Percentiles rank a stretch among this genome's conserved stretches.
Evolutionary conservation across 2,888 invertebrate genomes (phyloP).

Genomic region (Spisula subtruncata): DNA sequence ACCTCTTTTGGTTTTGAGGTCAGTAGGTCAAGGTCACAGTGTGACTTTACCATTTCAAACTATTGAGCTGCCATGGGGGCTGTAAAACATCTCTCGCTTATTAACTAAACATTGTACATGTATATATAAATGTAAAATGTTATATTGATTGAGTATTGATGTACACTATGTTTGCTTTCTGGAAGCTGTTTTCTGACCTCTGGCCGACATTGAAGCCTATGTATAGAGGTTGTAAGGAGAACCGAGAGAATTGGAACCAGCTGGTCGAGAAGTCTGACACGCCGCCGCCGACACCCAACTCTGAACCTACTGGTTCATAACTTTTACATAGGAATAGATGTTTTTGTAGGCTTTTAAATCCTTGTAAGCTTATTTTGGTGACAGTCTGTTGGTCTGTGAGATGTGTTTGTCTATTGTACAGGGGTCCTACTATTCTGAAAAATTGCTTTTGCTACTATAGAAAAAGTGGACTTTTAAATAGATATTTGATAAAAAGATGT

Average conservation of each 20-base stretch:
- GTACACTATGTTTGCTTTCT: slow-evolving; percentile 33
- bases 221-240: slow-evolving; percentile 80
- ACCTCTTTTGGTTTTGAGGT: too few species aligned
- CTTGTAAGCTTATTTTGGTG: slow-evolving; percentile 60
- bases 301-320: slow-evolving; percentile 68
- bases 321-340: slow-evolving; percentile 59
- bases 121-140: too few species aligned
- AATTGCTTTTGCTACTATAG: too few species aligned
- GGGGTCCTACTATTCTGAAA: too few species aligned
- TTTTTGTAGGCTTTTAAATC: slow-evolving; percentile 56
- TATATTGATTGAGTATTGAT: neutral
- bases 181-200: slow-evolving; percentile 88
- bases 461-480: too few species aligned
- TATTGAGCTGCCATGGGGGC: too few species aligned
- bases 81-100: too few species aligned
- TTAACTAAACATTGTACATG: too few species aligned
- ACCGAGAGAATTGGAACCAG: slow-evolving; percentile 81
- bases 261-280: slow-evolving; percentile 55
- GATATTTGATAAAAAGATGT: too few species aligned
- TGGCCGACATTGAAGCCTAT: slow-evolving; percentile 78
- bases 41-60: too few species aligned
- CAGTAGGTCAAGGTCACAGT: too few species aligned
- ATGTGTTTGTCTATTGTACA: neutral
- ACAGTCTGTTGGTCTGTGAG: neutral
- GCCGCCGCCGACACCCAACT: neutral